Evolutionary conservation across 1,140 invertebrate genomes (phyloP), one percentile per base, ranked within the genome.

Genomic region (Xylocopa sonorina): DNA sequence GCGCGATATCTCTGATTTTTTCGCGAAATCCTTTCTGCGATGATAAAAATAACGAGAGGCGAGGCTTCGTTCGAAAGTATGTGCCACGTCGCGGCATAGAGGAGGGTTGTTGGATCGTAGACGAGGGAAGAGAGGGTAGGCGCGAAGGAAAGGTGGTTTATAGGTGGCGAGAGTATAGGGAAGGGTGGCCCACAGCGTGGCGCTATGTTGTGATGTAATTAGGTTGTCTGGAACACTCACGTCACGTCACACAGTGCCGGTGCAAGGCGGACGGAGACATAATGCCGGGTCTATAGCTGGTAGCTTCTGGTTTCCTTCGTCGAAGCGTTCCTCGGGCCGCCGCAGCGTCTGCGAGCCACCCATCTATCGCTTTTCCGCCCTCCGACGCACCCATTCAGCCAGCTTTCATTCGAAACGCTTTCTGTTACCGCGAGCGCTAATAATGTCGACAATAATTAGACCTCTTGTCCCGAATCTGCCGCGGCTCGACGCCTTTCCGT

Each of bases 141-240:
- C 9, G n/a, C 14, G 74, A 18, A 78, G 79, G 68, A 75, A 85
- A 86, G 84, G 76, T 73, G 57, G 83, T 76, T 64, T 67, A 64
- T 82, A 85, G 80, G 58, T 69, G 29, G 32, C 51, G 72, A 76
- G 74, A 80, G 46, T 69, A 51, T 69, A 69, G 58, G 79, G 63
- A 79, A 66, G 77, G 74, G 75, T 76, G 75, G 71, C 66, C 81
- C 80, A 86, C 86, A 84, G 84, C 82, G 80, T 83, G 84, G 78
- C 82, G 86, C 89, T 91, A 91, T 91, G 89, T 90, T 90, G 87
- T 91, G 90, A 92, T 89, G 90, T 93, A 92, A 93, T 93, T 93
- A 93, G 91, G 91, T 92, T 92, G 91, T 93, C 91, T 91, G 89
- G 87, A 92, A 92, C 91, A 93, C 91, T 92, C 92, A 89, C 90